phyloP scores from a whole-genome alignment of 2,888 invertebrate genomes.

The Brachypalpus laphriformis region DNA sequence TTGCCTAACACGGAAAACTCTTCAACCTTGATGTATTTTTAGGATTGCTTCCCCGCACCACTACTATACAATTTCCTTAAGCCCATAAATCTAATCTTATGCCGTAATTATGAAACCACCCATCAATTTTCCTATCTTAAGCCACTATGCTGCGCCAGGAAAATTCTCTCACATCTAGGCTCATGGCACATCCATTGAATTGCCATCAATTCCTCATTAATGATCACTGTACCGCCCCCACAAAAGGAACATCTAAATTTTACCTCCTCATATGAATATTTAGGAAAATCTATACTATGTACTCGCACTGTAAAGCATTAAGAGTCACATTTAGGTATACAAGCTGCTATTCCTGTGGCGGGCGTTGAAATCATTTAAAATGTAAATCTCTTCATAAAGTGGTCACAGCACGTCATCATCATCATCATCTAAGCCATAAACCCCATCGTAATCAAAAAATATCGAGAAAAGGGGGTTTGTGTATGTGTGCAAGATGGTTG shows the following conservation, averaged over 20 bases:
- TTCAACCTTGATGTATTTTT: too few species aligned
- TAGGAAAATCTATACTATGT: constrained; percentile 14
- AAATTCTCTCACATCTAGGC: constrained; percentile 29
- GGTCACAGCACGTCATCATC: constrained; percentile 76
- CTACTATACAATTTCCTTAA: neutral
- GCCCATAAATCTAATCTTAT: constrained; percentile 26
- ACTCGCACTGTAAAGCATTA: neutral
- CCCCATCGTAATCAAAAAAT: constrained; percentile 57
- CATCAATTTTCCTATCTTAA: neutral
- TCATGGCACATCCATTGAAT: constrained; percentile 38
- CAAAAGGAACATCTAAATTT: constrained; percentile 47
- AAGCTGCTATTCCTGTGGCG: constrained; percentile 59
- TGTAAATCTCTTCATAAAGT: constrained; percentile 76
- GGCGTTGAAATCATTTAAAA: constrained; percentile 75
- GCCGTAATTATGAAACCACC: constrained; percentile 28
- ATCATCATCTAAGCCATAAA: constrained; percentile 62
- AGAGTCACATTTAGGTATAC: constrained; percentile 43
- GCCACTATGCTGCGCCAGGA: neutral
- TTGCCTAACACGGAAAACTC: too few species aligned
- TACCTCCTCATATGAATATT: constrained; percentile 47
- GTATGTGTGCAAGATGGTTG: neutral
- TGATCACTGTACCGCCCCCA: constrained; percentile 44
- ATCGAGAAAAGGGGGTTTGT: constrained; percentile 27
- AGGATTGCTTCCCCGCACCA: neutral
- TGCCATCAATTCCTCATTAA: constrained; percentile 61